Percentiles rank a stretch among this genome's conserved stretches.
These are phyloP conservation scores for Perca schrenkii DNA, from an alignment of 2,113 vertebrate genomes.

Conservation along the genomic window DNA sequence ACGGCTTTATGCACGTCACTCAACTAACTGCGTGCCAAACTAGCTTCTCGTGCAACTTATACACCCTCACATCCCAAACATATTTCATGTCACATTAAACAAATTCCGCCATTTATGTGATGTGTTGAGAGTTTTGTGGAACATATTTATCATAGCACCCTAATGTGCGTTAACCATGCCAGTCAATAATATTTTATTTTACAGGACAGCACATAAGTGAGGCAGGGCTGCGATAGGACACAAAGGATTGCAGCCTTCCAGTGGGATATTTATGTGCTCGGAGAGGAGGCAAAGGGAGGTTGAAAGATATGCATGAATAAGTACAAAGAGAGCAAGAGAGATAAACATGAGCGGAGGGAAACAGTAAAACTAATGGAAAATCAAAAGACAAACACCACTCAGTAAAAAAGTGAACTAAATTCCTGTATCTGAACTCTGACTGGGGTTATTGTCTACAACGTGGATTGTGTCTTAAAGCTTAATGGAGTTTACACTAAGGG, in stretches of 20 bases:
- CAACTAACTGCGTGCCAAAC: constrained; percentile 18
- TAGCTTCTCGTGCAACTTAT: neutral
- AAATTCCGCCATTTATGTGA: constrained; percentile 63
- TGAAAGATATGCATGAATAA: constrained; percentile 15
- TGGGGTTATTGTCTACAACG: neutral
- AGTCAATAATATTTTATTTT: constrained; percentile 70
- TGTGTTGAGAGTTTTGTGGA: constrained; percentile 60
- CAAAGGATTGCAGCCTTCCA: constrained; percentile 50
- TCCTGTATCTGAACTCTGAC: constrained; percentile 11
- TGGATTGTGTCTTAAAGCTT: neutral
- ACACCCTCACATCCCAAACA: constrained; percentile 22
- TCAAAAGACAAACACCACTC: constrained; percentile 37
- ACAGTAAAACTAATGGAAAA: neutral
- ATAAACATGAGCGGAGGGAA: constrained; percentile 20
- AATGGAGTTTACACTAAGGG: neutral
- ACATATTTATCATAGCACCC: constrained; percentile 51
- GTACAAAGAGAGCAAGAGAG: constrained; percentile 23
- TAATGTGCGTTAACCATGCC: constrained; percentile 55
- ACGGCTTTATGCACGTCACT: constrained; percentile 28
- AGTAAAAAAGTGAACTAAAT: constrained; percentile 29
- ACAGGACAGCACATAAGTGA: constrained; percentile 43
- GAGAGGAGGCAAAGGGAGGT: neutral
- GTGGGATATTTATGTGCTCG: constrained; percentile 47
- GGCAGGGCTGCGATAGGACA: constrained; percentile 38
- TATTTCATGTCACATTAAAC: constrained; percentile 66